These are phyloP conservation scores for Urophycis tenuis DNA, from an alignment of 2,797 vertebrate species.

Conservation along the genomic window DNA sequence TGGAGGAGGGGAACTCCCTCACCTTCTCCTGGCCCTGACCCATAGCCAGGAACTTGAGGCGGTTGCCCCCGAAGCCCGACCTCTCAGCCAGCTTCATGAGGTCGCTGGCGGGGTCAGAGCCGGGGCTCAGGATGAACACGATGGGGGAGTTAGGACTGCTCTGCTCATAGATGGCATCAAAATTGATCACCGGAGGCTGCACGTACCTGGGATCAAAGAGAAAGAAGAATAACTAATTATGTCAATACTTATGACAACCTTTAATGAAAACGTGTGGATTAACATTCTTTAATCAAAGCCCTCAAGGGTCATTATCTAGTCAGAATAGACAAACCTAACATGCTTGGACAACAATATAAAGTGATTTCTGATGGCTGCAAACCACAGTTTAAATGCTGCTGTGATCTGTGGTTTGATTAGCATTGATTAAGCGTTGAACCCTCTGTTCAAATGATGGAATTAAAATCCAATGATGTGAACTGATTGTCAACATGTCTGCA, in stretches of 20 bases:
- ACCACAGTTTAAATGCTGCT: background rate
- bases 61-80: constrained; percentile 77
- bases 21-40: constrained; percentile 97
- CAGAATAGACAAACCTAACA: too few relatives aligned
- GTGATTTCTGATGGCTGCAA: background rate
- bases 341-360: background rate
- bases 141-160: constrained; percentile 87
- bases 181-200: constrained; percentile 93
- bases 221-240: constrained; percentile 9
- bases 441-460: background rate
- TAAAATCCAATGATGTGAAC: too few relatives aligned
- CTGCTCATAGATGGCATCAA: constrained; percentile 84
- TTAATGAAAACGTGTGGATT: background rate
- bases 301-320: background rate
- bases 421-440: background rate
- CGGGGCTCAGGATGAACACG: constrained; percentile 92
- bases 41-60: constrained; percentile 92
- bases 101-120: constrained; percentile 88
- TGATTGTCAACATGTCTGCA: constrained; percentile 1
- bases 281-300: background rate
- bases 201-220: constrained; percentile 76
- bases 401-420: background rate
- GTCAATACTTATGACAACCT: background rate
- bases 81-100: constrained; percentile 87
- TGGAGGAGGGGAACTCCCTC: constrained; percentile 20